Percentiles rank a stretch among this genome's conserved stretches.
Conservation (phyloP, 2,888 invertebrate species). For the Ditylenchus weischeri region DNA sequence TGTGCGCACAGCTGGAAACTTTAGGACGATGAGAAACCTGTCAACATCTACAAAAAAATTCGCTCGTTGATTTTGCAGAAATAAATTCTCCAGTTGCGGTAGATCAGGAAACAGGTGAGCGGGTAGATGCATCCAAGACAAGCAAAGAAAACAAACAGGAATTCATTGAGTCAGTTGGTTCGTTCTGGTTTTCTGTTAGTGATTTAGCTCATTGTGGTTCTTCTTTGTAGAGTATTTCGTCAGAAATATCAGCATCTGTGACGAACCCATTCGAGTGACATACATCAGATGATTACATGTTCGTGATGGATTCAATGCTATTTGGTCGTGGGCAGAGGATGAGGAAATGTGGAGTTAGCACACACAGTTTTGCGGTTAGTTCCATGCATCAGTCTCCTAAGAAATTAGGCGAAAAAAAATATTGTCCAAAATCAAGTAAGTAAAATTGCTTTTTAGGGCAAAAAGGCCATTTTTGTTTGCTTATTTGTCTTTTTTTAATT, state of each 20-base stretch:
- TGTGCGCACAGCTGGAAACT: too few species aligned
- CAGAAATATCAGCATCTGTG: conserved; percentile 5
- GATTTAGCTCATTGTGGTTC: background rate
- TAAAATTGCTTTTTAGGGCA: too few species aligned
- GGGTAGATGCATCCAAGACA: background rate
- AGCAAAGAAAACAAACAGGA: conserved; percentile 7
- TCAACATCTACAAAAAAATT: background rate
- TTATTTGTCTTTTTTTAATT: too few species aligned
- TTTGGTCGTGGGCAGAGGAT: conserved; percentile 24
- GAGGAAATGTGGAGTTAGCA: conserved; percentile 26
- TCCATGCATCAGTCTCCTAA: background rate
- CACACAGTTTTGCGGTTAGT: conserved; percentile 12
- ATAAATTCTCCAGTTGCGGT: background rate
- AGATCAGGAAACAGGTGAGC: background rate
- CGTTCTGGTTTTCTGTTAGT: background rate
- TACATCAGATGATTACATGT: conserved; percentile 18
- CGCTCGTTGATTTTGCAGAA: conserved; percentile 8
- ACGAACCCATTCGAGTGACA: background rate
- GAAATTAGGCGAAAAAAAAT: too few species aligned
- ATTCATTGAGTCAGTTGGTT: conserved; percentile 12
- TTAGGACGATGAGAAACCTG: background rate
- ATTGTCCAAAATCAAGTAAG: too few species aligned
- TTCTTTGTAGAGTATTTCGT: background rate
- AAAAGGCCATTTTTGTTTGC: too few species aligned
- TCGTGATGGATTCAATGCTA: conserved; percentile 27